Conservation (phyloP, 2,113 vertebrate genomes). For the Macrotis lagotis region DNA sequence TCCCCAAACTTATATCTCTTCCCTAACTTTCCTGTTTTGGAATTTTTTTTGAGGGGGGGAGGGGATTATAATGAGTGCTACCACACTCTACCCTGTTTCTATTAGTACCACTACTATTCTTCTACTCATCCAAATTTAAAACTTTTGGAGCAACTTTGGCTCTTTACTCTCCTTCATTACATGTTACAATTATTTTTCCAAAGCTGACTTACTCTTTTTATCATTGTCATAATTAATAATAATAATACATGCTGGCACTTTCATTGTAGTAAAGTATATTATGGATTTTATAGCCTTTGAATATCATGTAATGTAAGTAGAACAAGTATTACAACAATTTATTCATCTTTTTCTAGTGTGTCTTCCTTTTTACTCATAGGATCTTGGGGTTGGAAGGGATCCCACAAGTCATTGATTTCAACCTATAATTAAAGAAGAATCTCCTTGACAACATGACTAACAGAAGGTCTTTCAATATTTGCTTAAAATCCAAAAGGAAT, state of each 20-base stretch:
- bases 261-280: background rate
- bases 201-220: background rate
- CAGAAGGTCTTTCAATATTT: background rate
- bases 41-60: no score
- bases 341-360: background rate
- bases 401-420: background rate
- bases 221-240: background rate
- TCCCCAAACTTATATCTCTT: background rate
- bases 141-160: background rate
- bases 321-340: background rate
- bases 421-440: background rate
- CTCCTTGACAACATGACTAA: background rate
- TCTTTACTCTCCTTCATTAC: background rate
- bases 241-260: background rate
- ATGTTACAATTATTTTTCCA: background rate
- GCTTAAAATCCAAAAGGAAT: background rate
- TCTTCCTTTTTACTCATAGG: background rate
- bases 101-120: background rate
- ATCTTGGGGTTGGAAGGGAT: background rate
- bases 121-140: background rate
- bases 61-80: background rate
- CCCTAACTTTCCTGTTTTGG: background rate
- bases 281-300: background rate
- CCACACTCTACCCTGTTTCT: background rate
- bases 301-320: background rate